phyloP scores from a whole-genome alignment of 2,797 vertebrate species.

The Agapornis canus region DNA sequence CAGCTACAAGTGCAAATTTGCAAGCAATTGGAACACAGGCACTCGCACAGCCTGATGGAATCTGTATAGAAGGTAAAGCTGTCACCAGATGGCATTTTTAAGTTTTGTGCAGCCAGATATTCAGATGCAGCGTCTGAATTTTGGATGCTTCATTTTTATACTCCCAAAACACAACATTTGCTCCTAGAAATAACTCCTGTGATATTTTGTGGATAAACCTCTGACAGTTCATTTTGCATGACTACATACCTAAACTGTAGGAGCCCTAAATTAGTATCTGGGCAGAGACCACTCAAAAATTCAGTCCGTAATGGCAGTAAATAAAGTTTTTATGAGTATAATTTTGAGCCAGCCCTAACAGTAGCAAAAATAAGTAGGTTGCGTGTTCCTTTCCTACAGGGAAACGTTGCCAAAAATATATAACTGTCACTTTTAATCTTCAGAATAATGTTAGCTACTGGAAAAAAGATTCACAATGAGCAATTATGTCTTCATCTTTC shows the following conservation, averaged over 20 bases:
- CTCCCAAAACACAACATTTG: not conserved
- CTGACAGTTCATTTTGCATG: constrained; percentile 20
- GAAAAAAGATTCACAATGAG: constrained; percentile 55
- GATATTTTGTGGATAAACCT: constrained; percentile 6
- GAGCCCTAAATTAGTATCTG: constrained; percentile 38
- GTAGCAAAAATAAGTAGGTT: constrained; percentile 57
- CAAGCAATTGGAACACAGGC: constrained; percentile 16
- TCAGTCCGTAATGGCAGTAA: constrained; percentile 47
- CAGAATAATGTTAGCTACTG: constrained; percentile 44
- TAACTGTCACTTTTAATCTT: constrained; percentile 68
- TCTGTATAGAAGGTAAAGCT: constrained; percentile 22
- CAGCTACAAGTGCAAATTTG: constrained; percentile 31
- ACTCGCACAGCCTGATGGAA: not conserved
- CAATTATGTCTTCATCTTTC: constrained; percentile 73
- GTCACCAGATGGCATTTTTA: constrained; percentile 39
- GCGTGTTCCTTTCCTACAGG: constrained; percentile 59
- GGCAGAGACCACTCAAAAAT: constrained; percentile 19
- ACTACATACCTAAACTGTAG: constrained; percentile 2
- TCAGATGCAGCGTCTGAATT: constrained; percentile 29
- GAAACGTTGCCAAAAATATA: constrained; percentile 63
- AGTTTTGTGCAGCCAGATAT: not conserved
- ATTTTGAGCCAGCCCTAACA: constrained; percentile 53
- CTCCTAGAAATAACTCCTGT: not conserved
- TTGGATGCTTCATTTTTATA: not conserved
- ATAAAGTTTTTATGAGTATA: constrained; percentile 55